Conservation (phyloP, 2,888 invertebrate species). For the Encarsia formosa region DNA sequence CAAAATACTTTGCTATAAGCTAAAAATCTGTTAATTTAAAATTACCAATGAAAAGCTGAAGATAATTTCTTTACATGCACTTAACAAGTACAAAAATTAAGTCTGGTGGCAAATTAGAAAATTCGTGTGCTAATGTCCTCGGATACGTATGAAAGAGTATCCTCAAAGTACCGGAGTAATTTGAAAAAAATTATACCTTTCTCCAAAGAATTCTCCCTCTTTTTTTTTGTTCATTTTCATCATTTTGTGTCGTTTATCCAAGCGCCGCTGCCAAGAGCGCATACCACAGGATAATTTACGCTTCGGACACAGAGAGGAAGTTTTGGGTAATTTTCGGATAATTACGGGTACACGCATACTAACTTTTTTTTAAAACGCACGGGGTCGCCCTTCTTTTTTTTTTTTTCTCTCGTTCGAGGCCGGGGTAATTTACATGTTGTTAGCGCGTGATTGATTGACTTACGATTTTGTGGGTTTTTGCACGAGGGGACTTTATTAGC, state of each 20-base stretch:
- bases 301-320: background rate
- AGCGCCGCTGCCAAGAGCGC: background rate
- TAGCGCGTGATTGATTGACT: slow-evolving; percentile 23
- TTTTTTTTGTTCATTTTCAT: too few relatives aligned
- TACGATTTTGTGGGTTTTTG: slow-evolving; percentile 21
- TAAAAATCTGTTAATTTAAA: too few relatives aligned
- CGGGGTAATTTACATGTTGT: slow-evolving; percentile 22
- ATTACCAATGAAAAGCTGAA: too few relatives aligned
- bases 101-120: too few relatives aligned
- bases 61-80: too few relatives aligned
- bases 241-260: background rate
- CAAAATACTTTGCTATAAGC: too few relatives aligned
- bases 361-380: background rate
- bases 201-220: too few relatives aligned
- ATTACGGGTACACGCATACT: slow-evolving; percentile 9
- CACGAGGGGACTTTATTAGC: slow-evolving; percentile 18
- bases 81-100: too few relatives aligned
- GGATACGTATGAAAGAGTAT: too few relatives aligned
- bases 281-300: slow-evolving; percentile 13
- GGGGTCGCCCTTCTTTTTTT: background rate
- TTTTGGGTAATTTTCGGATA: slow-evolving; percentile 23
- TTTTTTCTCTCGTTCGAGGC: background rate
- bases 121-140: too few relatives aligned
- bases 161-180: too few relatives aligned
- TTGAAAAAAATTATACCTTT: too few relatives aligned